Conservation (phyloP, 2,113 vertebrate genomes). For the Aramus guarauna region DNA sequence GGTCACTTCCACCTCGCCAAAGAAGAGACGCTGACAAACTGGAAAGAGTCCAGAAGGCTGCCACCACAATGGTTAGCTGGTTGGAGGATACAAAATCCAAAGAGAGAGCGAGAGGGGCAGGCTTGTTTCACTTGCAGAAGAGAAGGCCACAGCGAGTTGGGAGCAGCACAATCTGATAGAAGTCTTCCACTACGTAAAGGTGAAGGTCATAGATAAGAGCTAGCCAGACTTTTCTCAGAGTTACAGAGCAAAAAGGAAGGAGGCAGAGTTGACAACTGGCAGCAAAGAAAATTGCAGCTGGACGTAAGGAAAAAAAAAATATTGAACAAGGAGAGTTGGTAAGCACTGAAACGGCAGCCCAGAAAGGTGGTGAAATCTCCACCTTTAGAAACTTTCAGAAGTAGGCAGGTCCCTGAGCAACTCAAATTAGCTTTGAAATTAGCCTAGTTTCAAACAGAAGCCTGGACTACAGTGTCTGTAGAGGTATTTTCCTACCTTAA, state of each 20-base stretch:
- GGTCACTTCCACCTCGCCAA: background rate
- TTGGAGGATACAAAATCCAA: background rate
- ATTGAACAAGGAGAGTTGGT: background rate
- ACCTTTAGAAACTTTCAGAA: background rate
- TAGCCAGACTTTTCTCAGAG: background rate
- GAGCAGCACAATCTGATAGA: background rate
- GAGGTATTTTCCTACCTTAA: background rate
- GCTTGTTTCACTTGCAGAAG: background rate
- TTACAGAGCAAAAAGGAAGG: background rate
- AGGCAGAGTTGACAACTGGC: background rate
- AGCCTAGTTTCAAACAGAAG: background rate
- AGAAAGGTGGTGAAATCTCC: background rate
- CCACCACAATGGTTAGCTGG: background rate
- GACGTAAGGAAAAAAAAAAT: background rate
- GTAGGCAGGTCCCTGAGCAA: background rate
- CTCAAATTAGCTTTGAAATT: background rate
- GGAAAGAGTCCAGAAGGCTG: background rate
- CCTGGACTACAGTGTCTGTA: background rate
- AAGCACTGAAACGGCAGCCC: background rate
- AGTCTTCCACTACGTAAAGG: background rate
- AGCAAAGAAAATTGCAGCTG: background rate
- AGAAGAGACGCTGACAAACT: background rate
- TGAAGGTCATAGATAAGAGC: background rate
- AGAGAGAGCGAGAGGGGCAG: background rate
- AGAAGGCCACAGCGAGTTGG: background rate